Evolutionary conservation across 2,113 vertebrate species (phyloP).

Genomic region (Leucoraja erinaceus): DNA sequence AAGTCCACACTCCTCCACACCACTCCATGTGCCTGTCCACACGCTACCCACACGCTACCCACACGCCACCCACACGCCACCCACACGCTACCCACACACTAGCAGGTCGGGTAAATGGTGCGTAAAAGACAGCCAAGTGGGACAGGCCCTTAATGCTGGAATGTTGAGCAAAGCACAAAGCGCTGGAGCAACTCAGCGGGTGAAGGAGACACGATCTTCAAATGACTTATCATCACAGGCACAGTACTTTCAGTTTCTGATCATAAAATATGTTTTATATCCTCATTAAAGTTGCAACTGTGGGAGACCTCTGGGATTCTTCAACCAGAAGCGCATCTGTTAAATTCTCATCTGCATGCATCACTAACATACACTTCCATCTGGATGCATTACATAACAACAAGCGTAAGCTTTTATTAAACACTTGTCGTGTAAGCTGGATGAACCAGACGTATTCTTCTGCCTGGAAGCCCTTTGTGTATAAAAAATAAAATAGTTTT

Average conservation of each 20-base stretch:
- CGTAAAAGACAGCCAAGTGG: too few species aligned
- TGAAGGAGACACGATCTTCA: background rate
- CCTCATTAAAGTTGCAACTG: background rate
- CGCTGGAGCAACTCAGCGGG: too few species aligned
- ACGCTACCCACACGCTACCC: too few species aligned
- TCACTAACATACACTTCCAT: background rate
- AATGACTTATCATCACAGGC: background rate
- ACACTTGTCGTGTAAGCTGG: background rate
- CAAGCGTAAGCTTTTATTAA: background rate
- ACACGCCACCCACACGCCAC: too few species aligned
- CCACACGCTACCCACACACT: too few species aligned
- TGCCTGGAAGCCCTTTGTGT: background rate
- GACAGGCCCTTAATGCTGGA: too few species aligned
- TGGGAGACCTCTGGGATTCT: background rate
- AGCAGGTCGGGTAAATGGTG: too few species aligned
- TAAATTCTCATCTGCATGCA: background rate
- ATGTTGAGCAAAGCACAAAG: too few species aligned
- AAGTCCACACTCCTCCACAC: too few species aligned
- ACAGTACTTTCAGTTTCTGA: background rate
- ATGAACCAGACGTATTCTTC: background rate
- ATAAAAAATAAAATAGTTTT: background rate
- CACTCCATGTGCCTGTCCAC: too few species aligned
- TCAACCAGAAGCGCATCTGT: background rate
- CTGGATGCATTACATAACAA: background rate
- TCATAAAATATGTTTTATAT: background rate